Conservation (phyloP, 2,113 vertebrate genomes). For the Cynoglossus semilaevis region DNA sequence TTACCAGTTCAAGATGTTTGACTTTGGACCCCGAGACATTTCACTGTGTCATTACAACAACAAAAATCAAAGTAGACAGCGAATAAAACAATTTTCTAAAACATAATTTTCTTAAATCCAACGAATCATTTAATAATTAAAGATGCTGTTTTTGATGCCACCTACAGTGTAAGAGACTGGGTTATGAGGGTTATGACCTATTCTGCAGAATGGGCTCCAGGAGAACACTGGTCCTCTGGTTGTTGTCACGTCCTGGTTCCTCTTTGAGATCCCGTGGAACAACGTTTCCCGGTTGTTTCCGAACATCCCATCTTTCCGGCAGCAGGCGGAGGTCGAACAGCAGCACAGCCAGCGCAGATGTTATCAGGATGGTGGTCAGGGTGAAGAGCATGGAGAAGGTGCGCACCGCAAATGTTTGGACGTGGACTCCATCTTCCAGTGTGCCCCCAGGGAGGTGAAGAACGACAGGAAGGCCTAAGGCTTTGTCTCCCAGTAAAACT, state of each 20-base stretch:
- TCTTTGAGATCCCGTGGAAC: constrained; percentile 3
- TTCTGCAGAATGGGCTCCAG: constrained; percentile 21
- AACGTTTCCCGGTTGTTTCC: constrained; percentile 19
- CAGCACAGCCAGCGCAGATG: constrained; percentile 50
- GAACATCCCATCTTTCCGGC: constrained; percentile 70
- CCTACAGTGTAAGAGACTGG: no score
- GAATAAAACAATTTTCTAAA: no score
- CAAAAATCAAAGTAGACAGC: no score
- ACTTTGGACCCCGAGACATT: no score
- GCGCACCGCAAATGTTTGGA: constrained; percentile 74
- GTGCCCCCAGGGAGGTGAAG: constrained; percentile 59
- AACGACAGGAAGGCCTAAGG: constrained; percentile 56
- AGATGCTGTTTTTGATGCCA: no score
- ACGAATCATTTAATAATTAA: no score
- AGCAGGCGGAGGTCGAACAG: constrained; percentile 68
- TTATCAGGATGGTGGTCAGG: constrained; percentile 33
- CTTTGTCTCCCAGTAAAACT: constrained; percentile 70
- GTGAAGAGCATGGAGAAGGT: constrained; percentile 67
- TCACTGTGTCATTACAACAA: no score
- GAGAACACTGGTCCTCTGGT: background rate
- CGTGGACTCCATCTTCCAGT: constrained; percentile 49
- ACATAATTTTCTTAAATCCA: no score
- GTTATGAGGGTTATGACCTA: background rate
- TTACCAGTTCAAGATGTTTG: no score
- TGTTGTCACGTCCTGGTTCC: constrained; percentile 3